A percentile compares a stretch with the other conserved stretches of the same genome.
Conservation (phyloP, 2,113 vertebrate species). For the Sebastes fasciatus region DNA sequence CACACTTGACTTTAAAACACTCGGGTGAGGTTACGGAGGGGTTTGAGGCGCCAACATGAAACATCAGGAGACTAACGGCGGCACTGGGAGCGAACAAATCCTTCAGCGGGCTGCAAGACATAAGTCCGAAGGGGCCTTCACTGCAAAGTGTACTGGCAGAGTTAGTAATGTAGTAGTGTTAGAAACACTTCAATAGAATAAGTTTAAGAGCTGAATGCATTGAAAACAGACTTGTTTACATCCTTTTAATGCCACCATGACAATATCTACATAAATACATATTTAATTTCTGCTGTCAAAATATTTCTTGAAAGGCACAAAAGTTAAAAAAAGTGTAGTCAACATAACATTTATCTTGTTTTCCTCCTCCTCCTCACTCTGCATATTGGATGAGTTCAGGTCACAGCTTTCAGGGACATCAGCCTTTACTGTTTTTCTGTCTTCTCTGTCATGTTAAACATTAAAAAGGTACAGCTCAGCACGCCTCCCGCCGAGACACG, state of each 20-base stretch:
- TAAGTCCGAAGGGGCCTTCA: conserved; percentile 25
- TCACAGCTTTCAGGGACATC: conserved; percentile 69
- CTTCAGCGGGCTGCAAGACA: conserved; percentile 10
- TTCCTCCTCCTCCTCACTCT: conserved; percentile 29
- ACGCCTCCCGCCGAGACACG: conserved; percentile 40
- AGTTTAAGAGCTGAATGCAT: not conserved
- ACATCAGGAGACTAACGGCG: conserved; percentile 7
- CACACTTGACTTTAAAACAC: conserved; percentile 59
- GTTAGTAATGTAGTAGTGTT: too few species aligned
- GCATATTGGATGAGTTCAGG: conserved; percentile 59
- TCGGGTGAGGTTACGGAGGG: not conserved
- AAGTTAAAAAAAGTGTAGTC: conserved; percentile 1
- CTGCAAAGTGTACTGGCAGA: not conserved
- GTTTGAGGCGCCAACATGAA: conserved; percentile 23
- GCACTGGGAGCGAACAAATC: not conserved
- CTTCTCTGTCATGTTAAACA: conserved; percentile 70
- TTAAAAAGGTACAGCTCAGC: conserved; percentile 66
- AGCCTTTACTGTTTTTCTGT: conserved; percentile 47
- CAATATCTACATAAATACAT: conserved; percentile 67
- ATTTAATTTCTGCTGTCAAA: conserved; percentile 55
- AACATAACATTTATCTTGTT: conserved; percentile 44
- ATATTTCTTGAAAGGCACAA: conserved; percentile 38
- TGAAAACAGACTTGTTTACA: conserved; percentile 35
- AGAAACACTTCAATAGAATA: conserved; percentile 2
- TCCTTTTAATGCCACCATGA: conserved; percentile 15